Evolutionary conservation across 2,797 vertebrate species (phyloP).

Genomic region (Philypnodon macrostomus): DNA sequence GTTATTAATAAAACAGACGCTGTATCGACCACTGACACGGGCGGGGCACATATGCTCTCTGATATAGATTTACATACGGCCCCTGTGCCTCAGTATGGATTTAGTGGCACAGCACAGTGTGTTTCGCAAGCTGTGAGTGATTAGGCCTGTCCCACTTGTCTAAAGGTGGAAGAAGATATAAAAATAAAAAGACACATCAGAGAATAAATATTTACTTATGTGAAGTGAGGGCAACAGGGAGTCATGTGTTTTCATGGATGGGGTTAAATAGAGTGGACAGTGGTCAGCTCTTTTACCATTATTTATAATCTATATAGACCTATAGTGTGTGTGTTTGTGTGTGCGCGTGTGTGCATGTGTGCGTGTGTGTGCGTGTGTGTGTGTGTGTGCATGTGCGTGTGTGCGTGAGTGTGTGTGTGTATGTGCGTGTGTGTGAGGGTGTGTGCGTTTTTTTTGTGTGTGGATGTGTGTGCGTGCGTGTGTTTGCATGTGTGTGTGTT

Average conservation of each 20-base stretch:
- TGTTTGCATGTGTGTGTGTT: no score
- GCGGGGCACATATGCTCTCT: slow-evolving; percentile 48
- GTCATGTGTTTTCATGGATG: slow-evolving; percentile 8
- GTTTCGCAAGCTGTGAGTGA: slow-evolving; percentile 57
- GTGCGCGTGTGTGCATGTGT: no score
- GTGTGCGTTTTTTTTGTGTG: no score
- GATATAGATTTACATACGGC: slow-evolving; percentile 71
- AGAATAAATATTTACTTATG: slow-evolving; percentile 38
- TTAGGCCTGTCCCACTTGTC: slow-evolving; percentile 36
- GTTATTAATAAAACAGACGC: slow-evolving; percentile 74
- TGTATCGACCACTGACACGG: slow-evolving; percentile 59
- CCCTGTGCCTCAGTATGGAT: slow-evolving; percentile 56
- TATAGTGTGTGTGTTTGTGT: no score
- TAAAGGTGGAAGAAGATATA: slow-evolving; percentile 20
- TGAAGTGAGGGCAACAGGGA: slow-evolving; percentile 15
- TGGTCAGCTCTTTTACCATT: no score
- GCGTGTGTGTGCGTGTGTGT: no score
- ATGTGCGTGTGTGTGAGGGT: no score
- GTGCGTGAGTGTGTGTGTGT: no score
- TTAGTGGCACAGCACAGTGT: slow-evolving; percentile 49
- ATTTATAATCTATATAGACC: no score
- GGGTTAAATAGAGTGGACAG: slow-evolving; percentile 59
- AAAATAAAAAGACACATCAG: slow-evolving; percentile 6
- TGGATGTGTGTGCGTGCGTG: no score
- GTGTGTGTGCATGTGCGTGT: no score